phyloP scores from a whole-genome alignment of 2,113 vertebrate species.

The Calonectris borealis region DNA sequence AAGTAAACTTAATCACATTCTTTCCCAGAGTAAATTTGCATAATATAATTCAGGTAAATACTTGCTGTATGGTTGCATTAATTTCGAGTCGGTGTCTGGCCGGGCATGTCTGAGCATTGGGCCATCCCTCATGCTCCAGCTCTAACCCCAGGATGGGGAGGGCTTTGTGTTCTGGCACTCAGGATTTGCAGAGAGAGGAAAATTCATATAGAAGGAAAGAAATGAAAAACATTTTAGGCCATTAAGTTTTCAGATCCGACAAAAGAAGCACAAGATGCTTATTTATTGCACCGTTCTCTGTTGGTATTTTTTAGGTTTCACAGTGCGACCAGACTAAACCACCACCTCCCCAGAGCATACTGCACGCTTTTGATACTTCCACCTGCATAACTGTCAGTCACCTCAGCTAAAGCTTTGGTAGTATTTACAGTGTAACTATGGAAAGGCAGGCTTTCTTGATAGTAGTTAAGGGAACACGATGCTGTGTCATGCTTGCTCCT shows the following conservation, averaged over 20 bases:
- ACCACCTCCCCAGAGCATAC: background rate
- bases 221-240: background rate
- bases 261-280: background rate
- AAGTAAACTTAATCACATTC: background rate
- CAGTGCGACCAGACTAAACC: background rate
- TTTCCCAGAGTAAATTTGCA: background rate
- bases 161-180: background rate
- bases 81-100: background rate
- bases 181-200: background rate
- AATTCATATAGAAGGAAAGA: background rate
- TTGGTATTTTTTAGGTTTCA: background rate
- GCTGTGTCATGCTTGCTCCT: background rate
- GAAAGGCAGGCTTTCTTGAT: background rate
- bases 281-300: background rate
- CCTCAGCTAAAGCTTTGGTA: background rate
- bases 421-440: background rate
- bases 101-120: background rate
- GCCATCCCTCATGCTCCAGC: background rate
- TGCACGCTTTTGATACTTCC: background rate
- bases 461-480: background rate
- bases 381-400: background rate
- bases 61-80: background rate
- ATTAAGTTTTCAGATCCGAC: background rate
- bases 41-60: background rate
- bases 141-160: rapidly evolving